Percentiles rank a stretch among this genome's conserved stretches.
These are phyloP conservation scores for Drosophila ezoana DNA, from an alignment of 2,888 invertebrate genomes.

Conservation along the genomic window DNA sequence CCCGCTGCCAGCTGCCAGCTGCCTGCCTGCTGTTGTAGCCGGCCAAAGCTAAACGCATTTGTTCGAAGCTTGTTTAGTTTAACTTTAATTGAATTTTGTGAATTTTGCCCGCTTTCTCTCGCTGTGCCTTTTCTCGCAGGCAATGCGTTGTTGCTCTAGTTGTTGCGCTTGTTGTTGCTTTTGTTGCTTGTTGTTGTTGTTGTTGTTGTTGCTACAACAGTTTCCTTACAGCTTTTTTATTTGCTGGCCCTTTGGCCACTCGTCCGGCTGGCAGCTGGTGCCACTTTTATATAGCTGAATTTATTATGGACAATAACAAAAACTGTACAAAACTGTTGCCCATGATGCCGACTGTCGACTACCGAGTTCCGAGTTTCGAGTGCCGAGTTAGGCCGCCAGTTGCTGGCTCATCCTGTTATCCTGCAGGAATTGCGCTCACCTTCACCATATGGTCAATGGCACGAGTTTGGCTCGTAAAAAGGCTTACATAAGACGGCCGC, in stretches of 20 bases:
- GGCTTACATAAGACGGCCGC: slow-evolving; percentile 65
- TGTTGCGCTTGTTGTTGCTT: slow-evolving; percentile 39
- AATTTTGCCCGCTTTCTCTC: slow-evolving; percentile 62
- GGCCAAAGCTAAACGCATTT: slow-evolving; percentile 75
- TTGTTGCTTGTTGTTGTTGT: slow-evolving; percentile 10
- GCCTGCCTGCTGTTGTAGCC: slow-evolving; percentile 40
- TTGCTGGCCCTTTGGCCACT: slow-evolving; percentile 62
- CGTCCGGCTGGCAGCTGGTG: slow-evolving; percentile 69
- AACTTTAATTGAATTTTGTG: slow-evolving; percentile 81
- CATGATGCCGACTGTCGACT: slow-evolving; percentile 10
- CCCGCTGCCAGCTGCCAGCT: background rate
- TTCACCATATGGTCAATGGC: slow-evolving; percentile 77
- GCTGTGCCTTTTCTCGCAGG: slow-evolving; percentile 16
- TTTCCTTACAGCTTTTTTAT: slow-evolving; percentile 62
- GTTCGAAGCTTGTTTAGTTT: slow-evolving; percentile 81
- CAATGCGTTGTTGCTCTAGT: slow-evolving; percentile 36
- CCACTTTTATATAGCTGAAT: slow-evolving; percentile 78
- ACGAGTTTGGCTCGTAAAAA: slow-evolving; percentile 76
- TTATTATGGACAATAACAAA: slow-evolving; percentile 77
- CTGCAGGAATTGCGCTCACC: slow-evolving; percentile 63
- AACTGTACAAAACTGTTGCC: slow-evolving; percentile 58
- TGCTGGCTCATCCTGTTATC: slow-evolving; percentile 56
- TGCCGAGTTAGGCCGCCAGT: slow-evolving; percentile 33
- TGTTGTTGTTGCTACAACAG: slow-evolving; percentile 47
- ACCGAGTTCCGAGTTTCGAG: background rate